Evolutionary conservation across 2,797 vertebrate species (phyloP).

Genomic region (Coreius guichenoti): DNA sequence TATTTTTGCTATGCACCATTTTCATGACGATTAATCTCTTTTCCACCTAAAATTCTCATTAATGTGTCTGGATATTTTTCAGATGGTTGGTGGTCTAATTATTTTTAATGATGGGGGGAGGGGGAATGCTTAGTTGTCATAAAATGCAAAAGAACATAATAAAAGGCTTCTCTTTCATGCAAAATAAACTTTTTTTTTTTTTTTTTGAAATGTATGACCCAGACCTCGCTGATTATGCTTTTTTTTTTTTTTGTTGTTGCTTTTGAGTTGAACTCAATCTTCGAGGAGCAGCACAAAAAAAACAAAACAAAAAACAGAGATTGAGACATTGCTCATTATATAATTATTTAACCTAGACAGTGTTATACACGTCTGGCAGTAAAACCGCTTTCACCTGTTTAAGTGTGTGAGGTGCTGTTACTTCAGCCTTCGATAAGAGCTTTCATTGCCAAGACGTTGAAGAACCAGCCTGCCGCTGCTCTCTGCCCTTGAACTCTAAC

Average conservation of each 20-base stretch:
- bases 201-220: neutral
- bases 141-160: neutral
- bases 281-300: no score
- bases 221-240: neutral
- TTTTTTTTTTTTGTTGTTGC: no score
- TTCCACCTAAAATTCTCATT: no score
- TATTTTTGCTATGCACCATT: no score
- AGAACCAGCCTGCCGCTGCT: constrained; percentile 1
- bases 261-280: neutral
- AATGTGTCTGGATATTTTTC: no score
- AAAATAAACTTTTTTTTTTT: neutral
- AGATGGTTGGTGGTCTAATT: no score
- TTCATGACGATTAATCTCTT: no score
- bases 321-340: neutral
- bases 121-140: neutral
- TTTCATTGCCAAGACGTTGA: neutral
- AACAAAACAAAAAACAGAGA: neutral
- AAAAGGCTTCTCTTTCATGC: neutral
- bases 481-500: neutral
- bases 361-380: neutral
- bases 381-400: neutral
- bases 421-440: neutral
- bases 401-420: neutral
- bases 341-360: neutral
- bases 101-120: neutral